Conservation (phyloP, 2,888 invertebrate species). For the Phasia obesa region DNA sequence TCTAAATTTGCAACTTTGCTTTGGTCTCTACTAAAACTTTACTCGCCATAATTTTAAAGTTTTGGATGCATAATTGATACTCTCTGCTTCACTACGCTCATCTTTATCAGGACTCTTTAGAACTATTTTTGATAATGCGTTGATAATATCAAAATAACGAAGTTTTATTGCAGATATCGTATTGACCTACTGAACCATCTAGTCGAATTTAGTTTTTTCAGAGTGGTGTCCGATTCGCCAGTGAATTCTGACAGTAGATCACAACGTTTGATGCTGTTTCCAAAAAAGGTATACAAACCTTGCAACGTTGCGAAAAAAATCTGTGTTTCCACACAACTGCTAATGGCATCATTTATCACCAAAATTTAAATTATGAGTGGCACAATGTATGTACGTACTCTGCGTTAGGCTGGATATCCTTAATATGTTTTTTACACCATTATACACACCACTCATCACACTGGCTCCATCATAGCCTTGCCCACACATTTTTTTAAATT, state of each 20-base stretch:
- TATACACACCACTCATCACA: conserved; percentile 6
- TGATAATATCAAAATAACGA: background rate
- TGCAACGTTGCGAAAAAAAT: conserved; percentile 1
- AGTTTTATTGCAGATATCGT: conserved; percentile 1
- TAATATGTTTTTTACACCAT: conserved; percentile 3
- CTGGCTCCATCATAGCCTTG: conserved; percentile 42
- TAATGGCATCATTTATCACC: conserved; percentile 12
- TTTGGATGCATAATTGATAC: background rate
- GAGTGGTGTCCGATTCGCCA: conserved; percentile 5
- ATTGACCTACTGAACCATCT: background rate
- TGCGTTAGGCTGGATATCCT: conserved; percentile 11
- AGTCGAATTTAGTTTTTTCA: background rate
- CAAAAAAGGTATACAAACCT: conserved; percentile 7
- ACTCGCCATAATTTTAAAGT: conserved; percentile 10
- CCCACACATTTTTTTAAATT: background rate
- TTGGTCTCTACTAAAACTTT: conserved; percentile 17
- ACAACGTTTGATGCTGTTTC: conserved; percentile 9
- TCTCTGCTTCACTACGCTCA: background rate
- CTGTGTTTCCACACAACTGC: conserved; percentile 7
- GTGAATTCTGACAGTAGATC: background rate
- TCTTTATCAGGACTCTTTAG: background rate
- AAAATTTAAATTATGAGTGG: conserved; percentile 19
- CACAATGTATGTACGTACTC: background rate
- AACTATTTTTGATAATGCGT: background rate
- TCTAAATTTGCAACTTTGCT: conserved; percentile 30